phyloP scores from a whole-genome alignment of 2,797 vertebrate genomes.

The Falco concolor region DNA sequence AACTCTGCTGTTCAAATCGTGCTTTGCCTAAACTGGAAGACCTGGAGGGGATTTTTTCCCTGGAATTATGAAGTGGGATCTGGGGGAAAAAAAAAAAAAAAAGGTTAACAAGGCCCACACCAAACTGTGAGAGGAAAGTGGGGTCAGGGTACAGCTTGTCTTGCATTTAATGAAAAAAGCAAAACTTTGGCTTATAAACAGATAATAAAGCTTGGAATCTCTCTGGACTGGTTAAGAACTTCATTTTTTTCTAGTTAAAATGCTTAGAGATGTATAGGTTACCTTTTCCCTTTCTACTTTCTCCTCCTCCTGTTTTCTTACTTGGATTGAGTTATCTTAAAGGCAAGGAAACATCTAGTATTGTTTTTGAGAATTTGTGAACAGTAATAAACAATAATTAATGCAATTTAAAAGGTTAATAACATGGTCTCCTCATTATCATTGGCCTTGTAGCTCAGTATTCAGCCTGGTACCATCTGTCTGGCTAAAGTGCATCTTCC shows the following conservation, averaged over 20 bases:
- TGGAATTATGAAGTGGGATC: neutral
- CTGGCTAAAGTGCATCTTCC: neutral
- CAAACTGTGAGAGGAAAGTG: neutral
- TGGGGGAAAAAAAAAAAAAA: neutral
- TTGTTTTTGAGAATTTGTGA: neutral
- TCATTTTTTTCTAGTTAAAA: neutral
- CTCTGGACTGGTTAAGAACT: neutral
- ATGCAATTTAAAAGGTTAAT: neutral
- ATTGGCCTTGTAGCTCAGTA: neutral
- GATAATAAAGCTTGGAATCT: neutral
- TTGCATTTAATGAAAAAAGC: constrained; percentile 1
- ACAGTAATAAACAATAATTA: neutral
- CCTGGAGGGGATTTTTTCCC: neutral
- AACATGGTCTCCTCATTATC: neutral
- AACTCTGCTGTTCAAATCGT: neutral
- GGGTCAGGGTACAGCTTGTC: neutral
- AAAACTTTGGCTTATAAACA: constrained; percentile 17
- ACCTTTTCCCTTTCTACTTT: neutral
- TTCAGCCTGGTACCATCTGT: neutral
- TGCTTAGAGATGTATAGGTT: neutral
- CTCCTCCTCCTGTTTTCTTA: neutral
- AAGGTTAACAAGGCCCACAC: neutral
- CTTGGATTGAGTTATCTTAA: neutral
- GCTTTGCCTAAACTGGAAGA: neutral
- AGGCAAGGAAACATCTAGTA: neutral